These are phyloP conservation scores for Sympetrum striolatum DNA, from an alignment of 2,888 invertebrate species.

Conservation along the genomic window DNA sequence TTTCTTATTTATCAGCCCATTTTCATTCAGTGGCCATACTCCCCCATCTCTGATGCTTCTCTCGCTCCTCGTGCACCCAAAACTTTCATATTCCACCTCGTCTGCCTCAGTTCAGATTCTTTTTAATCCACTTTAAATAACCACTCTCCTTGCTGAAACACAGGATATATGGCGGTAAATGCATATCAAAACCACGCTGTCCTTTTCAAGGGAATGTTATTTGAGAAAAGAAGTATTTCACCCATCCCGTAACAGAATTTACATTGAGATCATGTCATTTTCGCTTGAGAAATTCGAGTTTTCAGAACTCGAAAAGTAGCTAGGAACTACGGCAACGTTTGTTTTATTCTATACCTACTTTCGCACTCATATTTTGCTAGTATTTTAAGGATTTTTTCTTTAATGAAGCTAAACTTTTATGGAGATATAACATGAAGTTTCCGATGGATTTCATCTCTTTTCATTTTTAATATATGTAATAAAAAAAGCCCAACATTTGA, in stretches of 20 bases:
- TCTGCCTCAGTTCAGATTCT: not conserved
- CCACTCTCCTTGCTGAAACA: not conserved
- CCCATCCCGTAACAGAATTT: not conserved
- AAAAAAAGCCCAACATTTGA: too few relatives aligned
- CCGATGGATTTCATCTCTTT: too few relatives aligned
- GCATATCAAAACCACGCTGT: not conserved
- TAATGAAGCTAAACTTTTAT: too few relatives aligned
- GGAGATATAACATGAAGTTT: too few relatives aligned
- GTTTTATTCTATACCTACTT: too few relatives aligned
- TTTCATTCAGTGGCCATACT: not conserved
- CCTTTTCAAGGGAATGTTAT: not conserved
- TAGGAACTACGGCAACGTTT: not conserved
- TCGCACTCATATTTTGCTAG: too few relatives aligned
- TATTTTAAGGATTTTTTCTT: too few relatives aligned
- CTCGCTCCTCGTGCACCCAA: not conserved
- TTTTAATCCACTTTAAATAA: not conserved
- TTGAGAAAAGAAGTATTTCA: not conserved
- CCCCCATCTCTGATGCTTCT: not conserved
- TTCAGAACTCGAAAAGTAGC: not conserved
- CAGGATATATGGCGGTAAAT: not conserved
- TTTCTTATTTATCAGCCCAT: not conserved
- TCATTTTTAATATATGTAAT: too few relatives aligned
- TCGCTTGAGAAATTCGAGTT: not conserved
- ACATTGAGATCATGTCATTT: not conserved
- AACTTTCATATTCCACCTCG: not conserved